Evolutionary conservation across 2,113 vertebrate species (phyloP).

Genomic region (Ictalurus furcatus): DNA sequence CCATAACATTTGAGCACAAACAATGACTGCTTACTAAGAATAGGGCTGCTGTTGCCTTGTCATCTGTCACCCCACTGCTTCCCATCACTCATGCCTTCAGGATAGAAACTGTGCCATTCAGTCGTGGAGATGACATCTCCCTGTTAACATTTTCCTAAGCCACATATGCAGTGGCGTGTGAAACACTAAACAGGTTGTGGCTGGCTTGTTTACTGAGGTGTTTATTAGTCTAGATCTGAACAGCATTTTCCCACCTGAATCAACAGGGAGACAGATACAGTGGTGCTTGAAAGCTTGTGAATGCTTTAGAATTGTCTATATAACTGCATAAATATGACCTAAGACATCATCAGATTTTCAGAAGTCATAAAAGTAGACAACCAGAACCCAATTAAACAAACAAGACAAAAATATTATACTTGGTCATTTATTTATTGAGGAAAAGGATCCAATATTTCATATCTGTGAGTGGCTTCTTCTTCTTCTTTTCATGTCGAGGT

Average conservation of each 20-base stretch:
- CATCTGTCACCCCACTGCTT: constrained; percentile 43
- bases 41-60: constrained; percentile 31
- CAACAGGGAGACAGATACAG: neutral
- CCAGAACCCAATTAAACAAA: no score
- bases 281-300: no score
- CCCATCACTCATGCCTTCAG: constrained; percentile 16
- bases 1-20: constrained; percentile 16
- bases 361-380: no score
- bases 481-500: no score
- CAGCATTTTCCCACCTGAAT: neutral
- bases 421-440: no score
- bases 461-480: no score
- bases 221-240: neutral
- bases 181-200: neutral
- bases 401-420: no score
- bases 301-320: no score
- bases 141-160: constrained; percentile 33
- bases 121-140: constrained; percentile 8
- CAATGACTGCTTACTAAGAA: constrained; percentile 36
- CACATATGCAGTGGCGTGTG: neutral
- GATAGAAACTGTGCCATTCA: neutral
- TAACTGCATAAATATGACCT: no score
- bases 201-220: neutral
- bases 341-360: no score
- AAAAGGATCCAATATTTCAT: no score